Percentiles rank a stretch among this genome's conserved stretches.
These are phyloP conservation scores for Neelides sp. DNA, from an alignment of 1,140 invertebrate species.

Conservation along the genomic window DNA sequence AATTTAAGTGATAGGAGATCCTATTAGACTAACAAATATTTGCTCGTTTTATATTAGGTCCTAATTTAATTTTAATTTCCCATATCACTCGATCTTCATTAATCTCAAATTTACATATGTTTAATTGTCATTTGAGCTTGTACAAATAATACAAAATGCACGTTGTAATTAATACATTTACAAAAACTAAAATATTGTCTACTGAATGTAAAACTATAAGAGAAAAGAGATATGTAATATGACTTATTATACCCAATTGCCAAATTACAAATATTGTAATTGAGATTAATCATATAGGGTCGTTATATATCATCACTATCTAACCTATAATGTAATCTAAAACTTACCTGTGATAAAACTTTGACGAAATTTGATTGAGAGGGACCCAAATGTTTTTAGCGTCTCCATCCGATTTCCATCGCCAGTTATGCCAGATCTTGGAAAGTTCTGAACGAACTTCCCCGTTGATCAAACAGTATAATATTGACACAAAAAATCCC, in stretches of 20 bases:
- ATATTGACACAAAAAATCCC: slow-evolving; percentile 55
- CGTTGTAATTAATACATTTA: background rate
- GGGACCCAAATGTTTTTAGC: slow-evolving; percentile 27
- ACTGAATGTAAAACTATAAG: background rate
- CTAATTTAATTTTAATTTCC: too few species aligned
- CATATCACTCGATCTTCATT: too few species aligned
- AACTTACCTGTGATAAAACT: slow-evolving; percentile 17
- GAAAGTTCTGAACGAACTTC: slow-evolving; percentile 46
- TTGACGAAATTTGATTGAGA: slow-evolving; percentile 29
- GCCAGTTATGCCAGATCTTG: slow-evolving; percentile 30
- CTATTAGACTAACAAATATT: too few species aligned
- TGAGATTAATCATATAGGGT: background rate
- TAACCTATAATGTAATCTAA: too few species aligned
- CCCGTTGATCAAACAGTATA: slow-evolving; percentile 56
- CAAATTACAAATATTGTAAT: too few species aligned
- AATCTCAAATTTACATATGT: too few species aligned
- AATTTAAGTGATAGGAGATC: too few species aligned
- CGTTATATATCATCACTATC: background rate
- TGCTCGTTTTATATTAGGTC: too few species aligned
- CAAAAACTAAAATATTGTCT: background rate
- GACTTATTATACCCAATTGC: too few species aligned
- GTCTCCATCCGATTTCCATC: slow-evolving; percentile 16
- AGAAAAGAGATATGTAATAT: too few species aligned
- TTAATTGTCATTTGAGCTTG: too few species aligned
- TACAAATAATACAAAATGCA: background rate